These are phyloP conservation scores for Lamellibrachia luymesi DNA, from an alignment of 1,140 invertebrate genomes.

Conservation along the genomic window DNA sequence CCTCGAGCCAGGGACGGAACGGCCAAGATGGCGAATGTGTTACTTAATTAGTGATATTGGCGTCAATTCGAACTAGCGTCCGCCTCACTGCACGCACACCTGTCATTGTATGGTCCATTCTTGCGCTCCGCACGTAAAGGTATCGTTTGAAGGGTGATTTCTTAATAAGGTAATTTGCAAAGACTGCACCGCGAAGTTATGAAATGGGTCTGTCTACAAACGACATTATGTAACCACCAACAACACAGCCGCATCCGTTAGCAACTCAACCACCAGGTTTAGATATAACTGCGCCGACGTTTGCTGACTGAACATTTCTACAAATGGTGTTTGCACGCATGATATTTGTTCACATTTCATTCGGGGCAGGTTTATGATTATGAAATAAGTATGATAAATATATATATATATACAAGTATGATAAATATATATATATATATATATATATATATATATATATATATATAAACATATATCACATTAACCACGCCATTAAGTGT, in stretches of 20 bases:
- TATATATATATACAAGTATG: no score
- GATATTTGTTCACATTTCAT: no score
- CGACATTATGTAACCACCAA: background rate
- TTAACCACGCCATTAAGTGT: no score
- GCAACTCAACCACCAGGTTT: background rate
- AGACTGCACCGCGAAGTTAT: background rate
- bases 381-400: no score
- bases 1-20: background rate
- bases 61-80: background rate
- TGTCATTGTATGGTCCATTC: background rate
- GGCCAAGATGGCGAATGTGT: background rate
- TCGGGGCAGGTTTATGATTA: no score
- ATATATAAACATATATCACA: no score
- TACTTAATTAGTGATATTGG: conserved; percentile 1
- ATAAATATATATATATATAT: no score
- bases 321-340: no score
- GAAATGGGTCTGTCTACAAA: background rate
- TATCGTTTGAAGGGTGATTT: background rate
- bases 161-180: background rate
- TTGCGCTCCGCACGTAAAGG: background rate
- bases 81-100: background rate
- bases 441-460: no score
- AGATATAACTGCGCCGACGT: background rate
- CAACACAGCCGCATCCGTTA: background rate
- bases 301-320: no score